Conservation (phyloP, 2,888 invertebrate genomes). For the Caenorhabditis doughertyi region DNA sequence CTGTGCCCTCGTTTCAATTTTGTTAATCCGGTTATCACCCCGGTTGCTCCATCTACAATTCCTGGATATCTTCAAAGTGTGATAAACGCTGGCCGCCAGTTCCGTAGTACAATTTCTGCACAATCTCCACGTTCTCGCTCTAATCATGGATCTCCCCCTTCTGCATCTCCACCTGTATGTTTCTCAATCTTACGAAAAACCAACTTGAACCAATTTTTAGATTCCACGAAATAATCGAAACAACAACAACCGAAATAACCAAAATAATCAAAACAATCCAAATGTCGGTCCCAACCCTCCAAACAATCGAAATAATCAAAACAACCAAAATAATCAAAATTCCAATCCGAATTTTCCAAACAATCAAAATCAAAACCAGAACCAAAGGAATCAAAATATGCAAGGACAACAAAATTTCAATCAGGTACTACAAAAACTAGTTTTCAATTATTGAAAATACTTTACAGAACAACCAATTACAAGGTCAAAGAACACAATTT, state of each 20-base stretch:
- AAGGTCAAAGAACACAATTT: conserved; percentile 54
- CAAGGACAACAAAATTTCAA: conserved; percentile 46
- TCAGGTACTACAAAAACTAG: conserved; percentile 9
- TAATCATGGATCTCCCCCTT: conserved; percentile 45
- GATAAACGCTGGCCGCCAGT: conserved; percentile 42
- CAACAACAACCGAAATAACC: conserved; percentile 34
- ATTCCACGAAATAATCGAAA: conserved; percentile 33
- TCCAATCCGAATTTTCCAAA: conserved; percentile 13
- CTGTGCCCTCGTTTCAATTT: conserved; percentile 57
- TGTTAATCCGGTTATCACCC: conserved; percentile 18
- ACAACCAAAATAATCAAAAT: conserved; percentile 16
- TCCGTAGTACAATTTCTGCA: conserved; percentile 28
- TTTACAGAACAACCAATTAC: conserved; percentile 50
- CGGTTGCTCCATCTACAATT: conserved; percentile 26
- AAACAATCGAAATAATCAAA: conserved; percentile 30
- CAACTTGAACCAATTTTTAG: neutral
- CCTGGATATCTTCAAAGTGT: conserved; percentile 35
- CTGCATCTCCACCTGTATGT: conserved; percentile 49
- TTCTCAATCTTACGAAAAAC: neutral
- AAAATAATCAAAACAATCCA: conserved; percentile 20
- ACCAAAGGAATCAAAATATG: conserved; percentile 22
- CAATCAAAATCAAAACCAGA: conserved; percentile 33
- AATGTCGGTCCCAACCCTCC: too few species aligned
- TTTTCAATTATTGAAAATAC: neutral
- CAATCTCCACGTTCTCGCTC: conserved; percentile 30